Conservation (phyloP, 1,140 invertebrate genomes). For the Chrysomallon squamiferum region DNA sequence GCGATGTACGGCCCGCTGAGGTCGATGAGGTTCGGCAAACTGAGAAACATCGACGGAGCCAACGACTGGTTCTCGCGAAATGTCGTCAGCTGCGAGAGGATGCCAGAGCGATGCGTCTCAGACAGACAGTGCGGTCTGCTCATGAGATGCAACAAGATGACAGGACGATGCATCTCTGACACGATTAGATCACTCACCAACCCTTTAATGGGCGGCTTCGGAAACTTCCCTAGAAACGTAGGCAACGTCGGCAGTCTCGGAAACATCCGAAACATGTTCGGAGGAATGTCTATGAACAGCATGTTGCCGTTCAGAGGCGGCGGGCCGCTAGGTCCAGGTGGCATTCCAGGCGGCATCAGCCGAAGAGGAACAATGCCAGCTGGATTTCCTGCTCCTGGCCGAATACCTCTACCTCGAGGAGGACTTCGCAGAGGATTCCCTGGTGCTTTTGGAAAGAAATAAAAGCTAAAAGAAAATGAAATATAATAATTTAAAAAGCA, state of each 20-base stretch:
- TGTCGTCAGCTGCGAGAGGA: conserved; percentile 12
- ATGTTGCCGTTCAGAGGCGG: too few species aligned
- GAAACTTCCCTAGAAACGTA: background rate
- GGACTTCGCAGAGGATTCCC: too few species aligned
- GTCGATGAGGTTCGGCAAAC: conserved; percentile 23
- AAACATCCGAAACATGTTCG: conserved; percentile 3
- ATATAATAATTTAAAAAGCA: too few species aligned
- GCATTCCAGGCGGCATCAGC: too few species aligned
- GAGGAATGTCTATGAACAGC: background rate
- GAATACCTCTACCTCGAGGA: too few species aligned
- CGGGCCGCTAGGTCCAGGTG: too few species aligned
- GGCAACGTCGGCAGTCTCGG: background rate
- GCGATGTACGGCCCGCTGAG: conserved; percentile 18
- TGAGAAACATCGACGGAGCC: conserved; percentile 23
- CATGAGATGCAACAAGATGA: conserved; percentile 20
- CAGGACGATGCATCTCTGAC: conserved; percentile 21
- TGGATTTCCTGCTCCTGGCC: too few species aligned
- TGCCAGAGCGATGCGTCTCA: conserved; percentile 8
- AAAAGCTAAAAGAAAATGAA: too few species aligned
- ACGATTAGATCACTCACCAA: conserved; percentile 7
- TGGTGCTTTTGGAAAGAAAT: too few species aligned
- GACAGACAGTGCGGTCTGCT: conserved; percentile 17
- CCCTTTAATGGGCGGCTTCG: background rate
- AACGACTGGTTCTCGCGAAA: conserved; percentile 20
- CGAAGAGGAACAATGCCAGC: too few species aligned